Base-by-base conservation (phyloP, 2,888 invertebrate species). In the Alviniconcha strummeri region DNA sequence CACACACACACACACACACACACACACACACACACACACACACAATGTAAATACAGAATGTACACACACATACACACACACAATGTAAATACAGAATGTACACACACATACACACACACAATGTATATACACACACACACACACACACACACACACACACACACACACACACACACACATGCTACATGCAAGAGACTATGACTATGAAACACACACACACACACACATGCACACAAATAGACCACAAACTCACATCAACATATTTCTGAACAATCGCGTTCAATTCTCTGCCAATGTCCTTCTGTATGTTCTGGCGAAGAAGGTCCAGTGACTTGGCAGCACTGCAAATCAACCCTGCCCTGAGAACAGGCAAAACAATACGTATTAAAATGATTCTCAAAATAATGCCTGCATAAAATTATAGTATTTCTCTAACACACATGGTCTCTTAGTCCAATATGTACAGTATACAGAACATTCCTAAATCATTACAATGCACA, bases 241-340 rank as follows among this genome's bases (percentile, higher is more conserved):
- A 36, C 36, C 36, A 36, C 6, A 72, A 19, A 84, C 88, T 88
- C 92, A 96, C 96, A 94, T 96, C 96, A 85, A 97, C 94, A 94
- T 97, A 97, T 91, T 96, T 96, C 90, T 96, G 96, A 85, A 97
- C 95, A 80, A 97, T 95, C 93, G 95, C 95, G 94, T 96, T 96
- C 90, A 97, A 96, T 91, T 97, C 97, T 91, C 96, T 96, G 89
- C 97, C 97, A 71, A 97, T 96, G 79, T 95, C 95, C 86, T 95
- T 95, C 94, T 97, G 97, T 91, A 97, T 94, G 88, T 96, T 96
- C 93, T 96, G 96, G 80, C 97, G 93, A 76, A 97, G 93, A 90
- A 97, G 95, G 91, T 97, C 97, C 86, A 97, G 93, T 0, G 96
- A 96, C 92, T 96, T 96, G 80, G 96, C 95, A 17, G 96, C 95